Base-by-base conservation (phyloP, 2,113 vertebrate species). In the Otolemur garnettii region DNA sequence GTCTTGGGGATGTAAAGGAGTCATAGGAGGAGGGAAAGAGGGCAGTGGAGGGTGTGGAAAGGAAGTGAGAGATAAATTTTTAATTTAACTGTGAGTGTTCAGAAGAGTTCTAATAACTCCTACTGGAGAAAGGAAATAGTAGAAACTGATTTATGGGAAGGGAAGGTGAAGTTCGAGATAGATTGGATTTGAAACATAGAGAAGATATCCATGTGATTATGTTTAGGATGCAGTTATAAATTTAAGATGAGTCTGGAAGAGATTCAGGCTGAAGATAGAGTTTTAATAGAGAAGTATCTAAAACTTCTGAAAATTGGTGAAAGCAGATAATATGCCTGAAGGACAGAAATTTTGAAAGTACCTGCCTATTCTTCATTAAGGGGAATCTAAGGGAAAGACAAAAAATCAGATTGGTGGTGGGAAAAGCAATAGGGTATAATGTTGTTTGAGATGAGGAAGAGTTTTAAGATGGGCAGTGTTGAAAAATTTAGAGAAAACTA, bases 311-410 rank as follows among this genome's bases (percentile, higher is more conserved):
- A 95, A 91, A 86, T 8, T 78, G 45, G 4, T 50, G 15, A 55
- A 87, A 89, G 38, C 17, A 42, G 69, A 26, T 87, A 71, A 66
- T 93, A 38, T 26, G 33, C 8, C 35, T 74, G 57, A 90, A 90
- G 66, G 26, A 84, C 64, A 84, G 80, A 77, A 59, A 38, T 78
- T 75, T 90, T 88, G 74, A 50, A 60, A 87, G 95, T 17, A 90
- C 14, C 33, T 59, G n/a, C 10, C 30, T 66, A 12, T 82, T 74
- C 28, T 80, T 95, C 90, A 35, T 88, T 88, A 59, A 88, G 55
- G 60, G 53, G 60, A 79, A 8, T 77, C 18, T 90, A 38, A 74
- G 91, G 45, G 80, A 75, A 94, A 94, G 78, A 64, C 90, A 87
- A 92, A 21, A 4, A 81, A 18, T 93, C 28, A 72, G 21, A 82